Conservation (phyloP, 2,113 vertebrate species). For the Anoplopoma fimbria region DNA sequence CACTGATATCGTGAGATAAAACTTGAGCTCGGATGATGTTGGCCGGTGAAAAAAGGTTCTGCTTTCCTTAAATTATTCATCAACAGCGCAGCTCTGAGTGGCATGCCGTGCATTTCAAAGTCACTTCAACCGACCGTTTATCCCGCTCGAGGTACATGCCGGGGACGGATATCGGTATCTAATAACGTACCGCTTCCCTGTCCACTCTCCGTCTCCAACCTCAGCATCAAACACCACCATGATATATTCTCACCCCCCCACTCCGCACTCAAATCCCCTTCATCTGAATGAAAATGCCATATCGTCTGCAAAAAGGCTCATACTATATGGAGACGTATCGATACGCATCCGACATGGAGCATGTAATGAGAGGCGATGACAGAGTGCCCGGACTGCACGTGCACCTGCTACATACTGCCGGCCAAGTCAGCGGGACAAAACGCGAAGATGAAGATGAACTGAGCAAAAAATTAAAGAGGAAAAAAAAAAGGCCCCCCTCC, state of each 20-base stretch:
- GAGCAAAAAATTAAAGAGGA: background rate
- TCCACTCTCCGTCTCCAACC: constrained; percentile 31
- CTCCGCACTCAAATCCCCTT: constrained; percentile 5
- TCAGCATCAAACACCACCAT: constrained; percentile 36
- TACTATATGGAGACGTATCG: constrained; percentile 59
- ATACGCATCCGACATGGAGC: constrained; percentile 70
- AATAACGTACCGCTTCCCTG: constrained; percentile 7
- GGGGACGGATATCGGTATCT: constrained; percentile 38
- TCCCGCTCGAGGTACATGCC: constrained; percentile 50
- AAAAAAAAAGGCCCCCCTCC: background rate
- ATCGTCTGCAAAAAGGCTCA: constrained; percentile 28
- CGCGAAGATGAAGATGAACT: constrained; percentile 63
- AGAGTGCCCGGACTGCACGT: constrained; percentile 62
- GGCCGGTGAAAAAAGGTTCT: constrained; percentile 39
- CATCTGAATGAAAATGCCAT: constrained; percentile 64
- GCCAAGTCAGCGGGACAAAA: constrained; percentile 60
- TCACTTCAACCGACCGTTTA: constrained; percentile 57
- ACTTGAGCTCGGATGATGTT: constrained; percentile 48
- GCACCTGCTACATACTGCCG: constrained; percentile 61
- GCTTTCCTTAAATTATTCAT: constrained; percentile 75
- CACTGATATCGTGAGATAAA: constrained; percentile 64
- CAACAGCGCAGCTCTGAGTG: constrained; percentile 31
- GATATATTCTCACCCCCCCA: constrained; percentile 11
- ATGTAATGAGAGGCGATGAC: constrained; percentile 72
- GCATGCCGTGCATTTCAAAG: constrained; percentile 67